These are phyloP conservation scores for Cephus spinipes DNA, from an alignment of 2,888 invertebrate species.

Conservation along the genomic window DNA sequence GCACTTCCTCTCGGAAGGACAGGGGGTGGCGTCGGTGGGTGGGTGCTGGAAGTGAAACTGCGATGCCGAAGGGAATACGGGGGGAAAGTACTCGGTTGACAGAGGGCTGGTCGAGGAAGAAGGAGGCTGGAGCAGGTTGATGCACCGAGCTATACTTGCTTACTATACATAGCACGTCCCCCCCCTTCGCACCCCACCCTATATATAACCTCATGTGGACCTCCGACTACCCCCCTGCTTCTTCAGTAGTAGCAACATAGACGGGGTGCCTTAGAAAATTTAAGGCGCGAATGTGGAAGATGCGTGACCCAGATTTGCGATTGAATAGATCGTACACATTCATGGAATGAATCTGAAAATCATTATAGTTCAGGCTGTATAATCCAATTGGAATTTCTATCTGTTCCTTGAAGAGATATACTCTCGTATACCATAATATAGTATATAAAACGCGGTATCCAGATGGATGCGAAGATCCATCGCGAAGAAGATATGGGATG, in stretches of 20 bases:
- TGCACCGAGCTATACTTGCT: conserved; percentile 13
- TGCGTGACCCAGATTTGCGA: background rate
- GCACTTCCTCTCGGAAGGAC: conserved; percentile 26
- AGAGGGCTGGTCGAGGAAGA: background rate
- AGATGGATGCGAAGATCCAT: background rate
- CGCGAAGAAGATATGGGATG: background rate
- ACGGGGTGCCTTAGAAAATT: background rate
- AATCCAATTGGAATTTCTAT: background rate
- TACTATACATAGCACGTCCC: background rate
- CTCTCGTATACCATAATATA: background rate
- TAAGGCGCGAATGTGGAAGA: background rate
- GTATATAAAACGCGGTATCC: background rate
- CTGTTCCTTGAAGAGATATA: background rate
- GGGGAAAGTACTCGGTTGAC: conserved; percentile 5
- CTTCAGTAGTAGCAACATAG: background rate
- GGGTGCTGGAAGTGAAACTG: conserved; percentile 2
- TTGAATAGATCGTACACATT: background rate
- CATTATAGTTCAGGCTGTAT: background rate
- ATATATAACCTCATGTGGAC: background rate
- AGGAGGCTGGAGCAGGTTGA: conserved; percentile 17
- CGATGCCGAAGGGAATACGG: background rate
- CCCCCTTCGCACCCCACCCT: background rate
- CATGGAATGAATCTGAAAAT: background rate
- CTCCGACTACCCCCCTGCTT: background rate
- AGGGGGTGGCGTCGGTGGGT: too few species aligned